Conservation (phyloP, 2,888 invertebrate genomes). For the Eucriotettix oculatus region DNA sequence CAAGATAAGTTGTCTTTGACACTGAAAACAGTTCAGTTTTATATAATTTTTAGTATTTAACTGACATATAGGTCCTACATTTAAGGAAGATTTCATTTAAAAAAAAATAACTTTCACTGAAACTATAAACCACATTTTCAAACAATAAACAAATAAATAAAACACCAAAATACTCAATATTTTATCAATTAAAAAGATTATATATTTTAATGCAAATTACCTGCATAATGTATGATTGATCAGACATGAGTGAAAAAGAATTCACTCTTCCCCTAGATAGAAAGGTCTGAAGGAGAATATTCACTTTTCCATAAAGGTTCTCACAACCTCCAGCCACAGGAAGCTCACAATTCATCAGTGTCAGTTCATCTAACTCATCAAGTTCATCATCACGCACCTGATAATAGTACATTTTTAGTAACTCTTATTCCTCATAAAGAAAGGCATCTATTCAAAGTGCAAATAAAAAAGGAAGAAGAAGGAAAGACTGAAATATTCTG, state of each 20-base stretch:
- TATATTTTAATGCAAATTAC: slow-evolving; percentile 34
- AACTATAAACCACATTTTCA: neutral
- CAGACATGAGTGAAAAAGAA: slow-evolving; percentile 74
- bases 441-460: too few relatives aligned
- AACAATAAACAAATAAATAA: neutral
- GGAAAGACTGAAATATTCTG: too few relatives aligned
- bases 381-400: slow-evolving; percentile 89
- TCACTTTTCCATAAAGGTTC: slow-evolving; percentile 86
- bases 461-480: too few relatives aligned
- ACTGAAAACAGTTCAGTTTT: too few relatives aligned
- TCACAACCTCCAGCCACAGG: slow-evolving; percentile 69
- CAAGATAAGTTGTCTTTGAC: too few relatives aligned
- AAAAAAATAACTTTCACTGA: neutral
- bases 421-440: too few relatives aligned
- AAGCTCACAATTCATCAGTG: slow-evolving; percentile 56
- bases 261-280: slow-evolving; percentile 67
- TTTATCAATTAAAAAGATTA: too few relatives aligned
- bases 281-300: slow-evolving; percentile 81
- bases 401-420: neutral
- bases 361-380: slow-evolving; percentile 68
- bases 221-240: slow-evolving; percentile 77
- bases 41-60: too few relatives aligned
- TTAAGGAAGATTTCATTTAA: too few relatives aligned
- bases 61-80: too few relatives aligned
- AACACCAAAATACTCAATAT: neutral